phyloP scores from a whole-genome alignment of 2,113 vertebrate genomes.

The Telmatochromis sp. region DNA sequence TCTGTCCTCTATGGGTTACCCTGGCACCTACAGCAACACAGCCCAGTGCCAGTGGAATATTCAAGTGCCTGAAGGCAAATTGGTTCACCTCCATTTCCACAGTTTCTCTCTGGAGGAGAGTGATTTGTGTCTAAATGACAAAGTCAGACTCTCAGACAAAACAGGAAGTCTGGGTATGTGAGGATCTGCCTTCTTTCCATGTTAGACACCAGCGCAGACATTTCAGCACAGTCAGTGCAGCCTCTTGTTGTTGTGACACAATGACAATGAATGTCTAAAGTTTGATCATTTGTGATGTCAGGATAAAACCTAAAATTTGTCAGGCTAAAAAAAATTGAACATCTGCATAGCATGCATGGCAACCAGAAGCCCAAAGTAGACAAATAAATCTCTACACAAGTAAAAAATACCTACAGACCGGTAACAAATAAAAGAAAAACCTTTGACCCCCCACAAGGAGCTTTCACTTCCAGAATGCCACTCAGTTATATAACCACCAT shows the following conservation, averaged over 20 bases:
- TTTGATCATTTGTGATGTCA: neutral
- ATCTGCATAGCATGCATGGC: neutral
- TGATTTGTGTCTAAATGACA: constrained; percentile 61
- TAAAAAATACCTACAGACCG: neutral
- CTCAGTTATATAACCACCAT: neutral
- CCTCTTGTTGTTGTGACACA: neutral
- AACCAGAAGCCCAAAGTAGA: neutral
- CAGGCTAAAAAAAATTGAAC: neutral
- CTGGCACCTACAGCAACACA: constrained; percentile 59
- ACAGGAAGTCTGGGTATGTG: constrained; percentile 61
- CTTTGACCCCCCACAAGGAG: neutral
- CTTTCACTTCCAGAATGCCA: neutral
- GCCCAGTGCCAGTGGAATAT: constrained; percentile 73
- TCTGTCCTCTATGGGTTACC: constrained; percentile 62
- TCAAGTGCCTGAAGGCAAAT: constrained; percentile 53
- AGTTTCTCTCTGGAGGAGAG: constrained; percentile 72
- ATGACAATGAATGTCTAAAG: neutral
- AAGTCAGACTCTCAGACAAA: constrained; percentile 58
- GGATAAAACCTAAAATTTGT: neutral
- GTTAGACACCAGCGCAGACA: neutral
- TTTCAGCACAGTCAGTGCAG: neutral
- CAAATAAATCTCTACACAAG: neutral
- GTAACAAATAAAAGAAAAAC: neutral
- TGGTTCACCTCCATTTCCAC: constrained; percentile 67
- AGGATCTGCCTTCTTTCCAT: neutral